These are phyloP conservation scores for Ricordea florida DNA, from an alignment of 92 coral and sea anemone genomes.

Conservation along the genomic window DNA sequence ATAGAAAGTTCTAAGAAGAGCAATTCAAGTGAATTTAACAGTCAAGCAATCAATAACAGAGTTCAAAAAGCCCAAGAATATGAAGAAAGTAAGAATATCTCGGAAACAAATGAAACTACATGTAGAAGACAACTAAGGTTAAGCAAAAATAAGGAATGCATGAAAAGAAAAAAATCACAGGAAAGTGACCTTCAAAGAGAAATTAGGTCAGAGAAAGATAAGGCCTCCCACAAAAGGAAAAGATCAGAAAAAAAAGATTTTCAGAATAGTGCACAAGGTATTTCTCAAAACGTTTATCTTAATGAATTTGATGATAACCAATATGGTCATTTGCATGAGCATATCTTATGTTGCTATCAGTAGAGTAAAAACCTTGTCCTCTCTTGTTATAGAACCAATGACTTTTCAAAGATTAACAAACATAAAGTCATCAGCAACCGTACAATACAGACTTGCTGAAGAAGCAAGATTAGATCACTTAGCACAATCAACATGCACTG, in stretches of 20 bases:
- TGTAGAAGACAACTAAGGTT: conserved; percentile 22
- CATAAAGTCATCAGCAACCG: conserved; percentile 17
- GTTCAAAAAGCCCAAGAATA: too few relatives aligned
- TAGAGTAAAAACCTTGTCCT: conserved; percentile 1
- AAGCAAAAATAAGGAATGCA: conserved; percentile 32
- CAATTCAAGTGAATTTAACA: too few relatives aligned
- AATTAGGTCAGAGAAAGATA: conserved; percentile 42
- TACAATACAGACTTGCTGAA: conserved; percentile 13
- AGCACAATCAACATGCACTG: conserved; percentile 48
- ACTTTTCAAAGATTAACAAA: conserved; percentile 36
- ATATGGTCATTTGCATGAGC: too few relatives aligned
- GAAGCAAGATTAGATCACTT: conserved; percentile 19
- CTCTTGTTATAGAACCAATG: conserved; percentile 40
- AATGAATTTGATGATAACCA: conserved; percentile 29
- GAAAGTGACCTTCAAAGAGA: conserved; percentile 60
- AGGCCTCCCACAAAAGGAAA: conserved; percentile 22
- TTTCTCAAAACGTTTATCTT: conserved; percentile 23
- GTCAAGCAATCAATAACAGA: too few relatives aligned
- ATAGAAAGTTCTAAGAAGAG: too few relatives aligned
- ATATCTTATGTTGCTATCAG: conserved; percentile 44
- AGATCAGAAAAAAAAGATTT: conserved; percentile 17
- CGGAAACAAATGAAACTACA: conserved; percentile 21
- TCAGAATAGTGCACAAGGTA: conserved; percentile 12
- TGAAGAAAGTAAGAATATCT: too few relatives aligned
- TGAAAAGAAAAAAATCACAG: conserved; percentile 8